Conservation (phyloP, 1,140 invertebrate genomes). For the Rhopalosiphum maidis region DNA sequence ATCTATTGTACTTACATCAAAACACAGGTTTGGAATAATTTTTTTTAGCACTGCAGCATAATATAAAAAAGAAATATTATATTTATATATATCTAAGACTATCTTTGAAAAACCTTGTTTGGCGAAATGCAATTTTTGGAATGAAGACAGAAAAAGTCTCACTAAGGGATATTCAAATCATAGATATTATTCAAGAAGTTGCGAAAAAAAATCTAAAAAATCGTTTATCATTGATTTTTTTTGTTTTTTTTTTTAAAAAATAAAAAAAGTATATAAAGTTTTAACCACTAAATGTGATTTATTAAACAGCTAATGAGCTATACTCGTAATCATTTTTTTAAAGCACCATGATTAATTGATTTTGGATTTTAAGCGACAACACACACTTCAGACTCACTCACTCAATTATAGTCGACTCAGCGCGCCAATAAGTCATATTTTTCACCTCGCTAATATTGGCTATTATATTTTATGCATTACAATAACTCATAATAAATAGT, state of each 20-base stretch:
- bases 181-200: background rate
- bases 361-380: background rate
- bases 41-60: background rate
- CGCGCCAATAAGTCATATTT: background rate
- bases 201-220: background rate
- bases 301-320: constrained; percentile 10
- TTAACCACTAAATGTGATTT: constrained; percentile 24
- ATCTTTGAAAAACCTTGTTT: too few relatives aligned
- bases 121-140: background rate
- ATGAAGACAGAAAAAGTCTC: background rate
- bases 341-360: background rate
- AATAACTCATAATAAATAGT: background rate
- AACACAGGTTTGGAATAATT: background rate
- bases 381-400: background rate
- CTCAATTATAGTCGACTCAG: background rate
- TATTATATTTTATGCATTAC: background rate
- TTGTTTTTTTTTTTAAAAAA: background rate
- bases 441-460: background rate
- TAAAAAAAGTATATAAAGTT: background rate
- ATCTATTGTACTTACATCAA: background rate
- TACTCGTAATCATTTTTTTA: background rate
- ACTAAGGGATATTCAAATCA: background rate
- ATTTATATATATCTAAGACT: background rate
- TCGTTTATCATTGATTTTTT: background rate
- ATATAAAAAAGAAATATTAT: background rate